Percentiles rank a stretch among this genome's conserved stretches.
Evolutionary conservation across 2,888 invertebrate species (phyloP).

Genomic region (Heliconius charithonia): DNA sequence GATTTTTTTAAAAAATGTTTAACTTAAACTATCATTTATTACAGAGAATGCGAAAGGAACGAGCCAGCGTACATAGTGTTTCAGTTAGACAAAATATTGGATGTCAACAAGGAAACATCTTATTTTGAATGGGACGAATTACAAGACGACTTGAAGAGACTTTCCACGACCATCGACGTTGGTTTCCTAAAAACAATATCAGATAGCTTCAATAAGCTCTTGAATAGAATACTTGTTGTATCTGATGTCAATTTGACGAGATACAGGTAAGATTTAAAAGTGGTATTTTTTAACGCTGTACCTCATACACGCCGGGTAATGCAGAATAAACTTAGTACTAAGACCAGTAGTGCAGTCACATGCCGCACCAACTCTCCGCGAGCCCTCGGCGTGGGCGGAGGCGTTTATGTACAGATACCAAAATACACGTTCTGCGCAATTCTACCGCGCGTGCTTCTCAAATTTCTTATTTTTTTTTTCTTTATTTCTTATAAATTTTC

Average conservation of each 20-base stretch:
- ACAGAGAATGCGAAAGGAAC: conserved; percentile 88
- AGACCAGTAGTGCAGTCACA: too few relatives aligned
- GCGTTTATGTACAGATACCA: too few relatives aligned
- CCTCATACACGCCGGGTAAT: too few relatives aligned
- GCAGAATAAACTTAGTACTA: too few relatives aligned
- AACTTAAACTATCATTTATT: conserved; percentile 43
- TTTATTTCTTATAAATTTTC: too few relatives aligned
- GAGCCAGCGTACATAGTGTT: conserved; percentile 89
- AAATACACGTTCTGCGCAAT: too few relatives aligned
- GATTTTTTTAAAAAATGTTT: not conserved
- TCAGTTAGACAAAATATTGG: conserved; percentile 87
- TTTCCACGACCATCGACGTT: conserved; percentile 82
- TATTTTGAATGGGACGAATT: conserved; percentile 86
- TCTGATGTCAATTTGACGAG: conserved; percentile 85
- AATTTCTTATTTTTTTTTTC: too few relatives aligned
- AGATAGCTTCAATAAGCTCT: conserved; percentile 81
- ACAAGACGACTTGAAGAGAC: conserved; percentile 77
- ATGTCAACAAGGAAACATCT: conserved; percentile 87
- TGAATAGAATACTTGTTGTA: conserved; percentile 83
- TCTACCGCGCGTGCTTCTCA: too few relatives aligned
- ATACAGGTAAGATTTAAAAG: conserved; percentile 69
- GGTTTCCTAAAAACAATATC: conserved; percentile 82
- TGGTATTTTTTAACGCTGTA: not conserved
- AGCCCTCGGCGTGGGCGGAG: too few relatives aligned
- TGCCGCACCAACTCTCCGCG: too few relatives aligned